phyloP scores from a whole-genome alignment of 2,888 invertebrate species.

The Rhagonycha lutea region DNA sequence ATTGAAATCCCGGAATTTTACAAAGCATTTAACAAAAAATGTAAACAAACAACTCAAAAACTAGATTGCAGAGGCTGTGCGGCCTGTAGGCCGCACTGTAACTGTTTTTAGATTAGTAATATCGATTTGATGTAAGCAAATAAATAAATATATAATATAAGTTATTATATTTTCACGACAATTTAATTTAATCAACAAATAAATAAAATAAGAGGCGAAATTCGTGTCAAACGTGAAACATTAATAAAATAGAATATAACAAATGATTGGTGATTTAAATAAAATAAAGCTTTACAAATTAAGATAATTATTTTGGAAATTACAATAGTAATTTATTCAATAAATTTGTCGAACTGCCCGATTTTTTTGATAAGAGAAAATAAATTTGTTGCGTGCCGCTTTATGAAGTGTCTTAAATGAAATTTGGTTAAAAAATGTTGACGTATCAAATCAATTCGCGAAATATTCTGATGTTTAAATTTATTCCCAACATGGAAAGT shows the following conservation, averaged over 20 bases:
- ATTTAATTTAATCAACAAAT: not conserved
- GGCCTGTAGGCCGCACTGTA: no score
- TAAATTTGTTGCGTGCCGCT: constrained; percentile 9
- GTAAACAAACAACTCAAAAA: no score
- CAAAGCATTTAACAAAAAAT: no score
- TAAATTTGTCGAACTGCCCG: not conserved
- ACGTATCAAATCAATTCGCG: constrained; percentile 13
- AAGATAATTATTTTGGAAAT: not conserved
- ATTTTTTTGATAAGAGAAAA: not conserved
- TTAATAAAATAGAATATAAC: not conserved
- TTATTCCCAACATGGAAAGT: constrained; percentile 14
- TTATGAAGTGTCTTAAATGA: constrained; percentile 9
- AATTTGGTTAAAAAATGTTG: constrained; percentile 8
- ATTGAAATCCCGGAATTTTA: no score
- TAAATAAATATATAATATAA: no score
- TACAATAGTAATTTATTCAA: not conserved
- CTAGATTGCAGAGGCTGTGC: no score
- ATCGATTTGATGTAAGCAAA: no score
- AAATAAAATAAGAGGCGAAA: not conserved
- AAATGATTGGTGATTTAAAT: not conserved
- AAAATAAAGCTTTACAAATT: not conserved
- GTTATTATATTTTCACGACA: not conserved
- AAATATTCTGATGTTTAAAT: constrained; percentile 15
- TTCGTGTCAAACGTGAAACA: not conserved
- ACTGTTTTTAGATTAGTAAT: no score